A percentile compares a stretch with the other conserved stretches of the same genome.
Evolutionary conservation across 2,113 vertebrate species (phyloP).

Genomic region (Craseonycteris thonglongyai): DNA sequence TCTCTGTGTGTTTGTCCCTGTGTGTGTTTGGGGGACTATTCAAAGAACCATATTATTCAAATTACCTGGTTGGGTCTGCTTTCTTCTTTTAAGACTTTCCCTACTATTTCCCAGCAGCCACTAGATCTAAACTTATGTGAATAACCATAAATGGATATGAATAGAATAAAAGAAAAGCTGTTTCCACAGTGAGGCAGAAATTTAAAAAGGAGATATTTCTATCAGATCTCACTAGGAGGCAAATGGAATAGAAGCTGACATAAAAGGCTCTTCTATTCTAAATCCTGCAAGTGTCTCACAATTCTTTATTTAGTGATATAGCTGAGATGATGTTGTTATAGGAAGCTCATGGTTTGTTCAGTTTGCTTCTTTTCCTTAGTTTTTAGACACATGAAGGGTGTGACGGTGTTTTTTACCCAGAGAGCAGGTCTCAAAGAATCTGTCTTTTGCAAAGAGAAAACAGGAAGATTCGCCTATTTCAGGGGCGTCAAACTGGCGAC

Average conservation of each 20-base stretch:
- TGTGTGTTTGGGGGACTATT: background rate
- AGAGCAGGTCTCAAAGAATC: background rate
- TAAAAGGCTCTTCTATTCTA: background rate
- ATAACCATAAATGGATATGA: background rate
- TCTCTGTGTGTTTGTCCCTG: background rate
- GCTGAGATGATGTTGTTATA: background rate
- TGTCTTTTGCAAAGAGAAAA: background rate
- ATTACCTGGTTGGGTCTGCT: background rate
- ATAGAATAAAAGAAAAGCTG: background rate
- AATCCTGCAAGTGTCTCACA: background rate
- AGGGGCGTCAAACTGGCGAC: too few species aligned
- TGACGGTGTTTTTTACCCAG: background rate
- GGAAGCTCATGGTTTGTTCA: background rate
- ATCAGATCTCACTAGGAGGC: background rate
- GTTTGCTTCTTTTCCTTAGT: background rate
- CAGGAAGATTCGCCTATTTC: background rate
- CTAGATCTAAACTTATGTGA: background rate
- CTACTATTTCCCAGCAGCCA: background rate
- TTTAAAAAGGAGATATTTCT: background rate
- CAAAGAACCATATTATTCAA: background rate
- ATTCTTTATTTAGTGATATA: constrained; percentile 18
- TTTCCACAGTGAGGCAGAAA: background rate
- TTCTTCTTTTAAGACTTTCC: background rate
- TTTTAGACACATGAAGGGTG: background rate
- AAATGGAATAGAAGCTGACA: background rate